Conservation (phyloP, 2,797 vertebrate species). For the Lates japonicus region DNA sequence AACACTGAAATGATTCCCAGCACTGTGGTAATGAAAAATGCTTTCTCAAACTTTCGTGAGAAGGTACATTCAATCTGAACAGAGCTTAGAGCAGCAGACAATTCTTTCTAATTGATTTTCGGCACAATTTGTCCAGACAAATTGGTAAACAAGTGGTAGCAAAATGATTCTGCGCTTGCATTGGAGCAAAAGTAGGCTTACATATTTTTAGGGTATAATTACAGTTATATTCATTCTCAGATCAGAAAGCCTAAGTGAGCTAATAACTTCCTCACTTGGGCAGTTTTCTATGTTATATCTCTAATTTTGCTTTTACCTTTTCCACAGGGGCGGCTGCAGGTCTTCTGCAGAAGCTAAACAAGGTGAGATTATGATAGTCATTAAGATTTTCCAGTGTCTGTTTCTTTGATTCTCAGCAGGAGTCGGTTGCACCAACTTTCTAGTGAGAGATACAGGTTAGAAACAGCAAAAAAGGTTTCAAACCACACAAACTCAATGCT, state of each 20-base stretch:
- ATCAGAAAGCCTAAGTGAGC: too few relatives aligned
- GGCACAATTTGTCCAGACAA: constrained; percentile 20
- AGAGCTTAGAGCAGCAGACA: constrained; percentile 35
- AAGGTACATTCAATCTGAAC: constrained; percentile 31
- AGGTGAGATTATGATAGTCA: constrained; percentile 85
- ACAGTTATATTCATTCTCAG: background rate
- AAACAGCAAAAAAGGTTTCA: background rate
- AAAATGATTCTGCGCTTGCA: constrained; percentile 43
- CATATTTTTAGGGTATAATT: constrained; percentile 24
- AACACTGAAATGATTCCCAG: constrained; percentile 56
- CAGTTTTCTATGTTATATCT: background rate
- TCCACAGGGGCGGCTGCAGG: constrained; percentile 94
- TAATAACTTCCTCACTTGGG: constrained; percentile 11
- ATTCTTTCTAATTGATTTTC: constrained; percentile 46
- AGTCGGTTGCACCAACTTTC: background rate
- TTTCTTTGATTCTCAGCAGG: background rate
- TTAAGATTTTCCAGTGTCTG: background rate
- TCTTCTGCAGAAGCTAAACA: constrained; percentile 98
- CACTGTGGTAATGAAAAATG: constrained; percentile 31
- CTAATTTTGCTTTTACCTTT: constrained; percentile 8
- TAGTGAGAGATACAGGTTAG: background rate
- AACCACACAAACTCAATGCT: background rate
- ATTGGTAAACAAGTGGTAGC: constrained; percentile 19
- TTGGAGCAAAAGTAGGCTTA: constrained; percentile 25
- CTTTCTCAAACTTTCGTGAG: constrained; percentile 32